Evolutionary conservation across 1,140 invertebrate genomes (phyloP).

Genomic region (Elymnias hypermnestra): DNA sequence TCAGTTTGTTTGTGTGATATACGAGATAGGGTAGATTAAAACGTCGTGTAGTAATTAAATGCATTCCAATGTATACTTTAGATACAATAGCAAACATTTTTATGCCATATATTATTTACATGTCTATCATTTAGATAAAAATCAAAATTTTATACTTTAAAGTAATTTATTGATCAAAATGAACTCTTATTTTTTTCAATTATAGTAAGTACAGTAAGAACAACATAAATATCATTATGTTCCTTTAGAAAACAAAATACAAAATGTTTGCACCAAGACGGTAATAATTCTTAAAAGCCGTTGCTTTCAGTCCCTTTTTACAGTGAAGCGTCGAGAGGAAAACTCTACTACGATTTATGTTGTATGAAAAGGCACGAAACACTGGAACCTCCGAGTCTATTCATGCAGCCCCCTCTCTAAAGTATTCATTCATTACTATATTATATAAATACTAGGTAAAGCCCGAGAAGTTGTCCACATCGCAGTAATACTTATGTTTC

Average conservation of each 20-base stretch:
- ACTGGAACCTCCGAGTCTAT: conserved; percentile 15
- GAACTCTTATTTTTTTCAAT: no score
- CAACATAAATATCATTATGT: conserved; percentile 12
- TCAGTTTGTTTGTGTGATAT: no score
- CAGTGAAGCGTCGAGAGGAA: conserved; percentile 27
- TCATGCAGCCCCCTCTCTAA: conserved; percentile 8
- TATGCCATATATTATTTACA: no score
- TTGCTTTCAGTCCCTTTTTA: conserved; percentile 27
- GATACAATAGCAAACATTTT: no score
- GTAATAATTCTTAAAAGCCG: conserved; percentile 34
- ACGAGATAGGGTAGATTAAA: no score
- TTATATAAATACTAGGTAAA: background rate
- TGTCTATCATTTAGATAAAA: no score
- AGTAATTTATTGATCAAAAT: no score
- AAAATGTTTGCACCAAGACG: conserved; percentile 27
- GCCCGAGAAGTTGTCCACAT: background rate
- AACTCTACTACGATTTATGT: conserved; percentile 32
- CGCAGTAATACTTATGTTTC: no score
- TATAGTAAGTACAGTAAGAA: no score
- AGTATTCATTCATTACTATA: conserved; percentile 1
- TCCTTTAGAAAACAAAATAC: conserved; percentile 17
- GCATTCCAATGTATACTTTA: no score
- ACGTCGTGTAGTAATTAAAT: no score
- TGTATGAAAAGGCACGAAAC: conserved; percentile 26
- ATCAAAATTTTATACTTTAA: no score